These are phyloP conservation scores for Agrotis puta DNA, from an alignment of 2,888 invertebrate species.

Conservation along the genomic window DNA sequence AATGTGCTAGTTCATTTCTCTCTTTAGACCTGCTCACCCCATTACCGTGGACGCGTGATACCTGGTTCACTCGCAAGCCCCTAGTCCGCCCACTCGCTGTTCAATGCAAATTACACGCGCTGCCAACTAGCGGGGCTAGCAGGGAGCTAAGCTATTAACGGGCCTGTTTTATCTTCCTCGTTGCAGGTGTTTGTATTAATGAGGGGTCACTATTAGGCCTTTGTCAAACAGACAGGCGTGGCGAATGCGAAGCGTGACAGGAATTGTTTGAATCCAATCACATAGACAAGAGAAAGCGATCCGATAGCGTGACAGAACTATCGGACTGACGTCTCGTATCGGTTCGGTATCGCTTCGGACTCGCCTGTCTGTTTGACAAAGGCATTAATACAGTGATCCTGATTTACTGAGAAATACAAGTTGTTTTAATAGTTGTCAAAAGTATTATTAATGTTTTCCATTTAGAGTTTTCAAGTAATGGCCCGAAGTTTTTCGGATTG, in stretches of 20 bases:
- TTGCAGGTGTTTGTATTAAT: slow-evolving; percentile 23
- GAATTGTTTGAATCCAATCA: no score
- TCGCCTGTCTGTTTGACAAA: no score
- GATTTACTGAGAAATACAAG: neutral
- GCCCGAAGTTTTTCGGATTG: no score
- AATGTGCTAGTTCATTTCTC: neutral
- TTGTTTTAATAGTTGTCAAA: neutral
- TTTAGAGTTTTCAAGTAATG: no score
- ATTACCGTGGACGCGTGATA: slow-evolving; percentile 7
- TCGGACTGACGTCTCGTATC: no score
- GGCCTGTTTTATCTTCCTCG: slow-evolving; percentile 5
- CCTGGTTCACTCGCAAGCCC: neutral
- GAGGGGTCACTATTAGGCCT: neutral
- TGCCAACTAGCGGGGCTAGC: slow-evolving; percentile 1
- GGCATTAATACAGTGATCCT: slow-evolving; percentile 8
- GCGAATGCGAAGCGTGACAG: no score
- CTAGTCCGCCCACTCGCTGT: slow-evolving; percentile 35
- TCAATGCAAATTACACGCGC: slow-evolving; percentile 46
- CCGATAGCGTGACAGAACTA: no score
- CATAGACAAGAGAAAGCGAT: no score
- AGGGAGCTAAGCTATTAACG: slow-evolving; percentile 14
- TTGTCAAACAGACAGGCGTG: no score
- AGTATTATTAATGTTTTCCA: neutral
- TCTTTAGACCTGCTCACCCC: slow-evolving; percentile 14
- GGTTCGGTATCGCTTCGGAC: no score